Base-by-base conservation (phyloP, 2,888 invertebrate genomes). In the Onthophagus sagittarius region DNA sequence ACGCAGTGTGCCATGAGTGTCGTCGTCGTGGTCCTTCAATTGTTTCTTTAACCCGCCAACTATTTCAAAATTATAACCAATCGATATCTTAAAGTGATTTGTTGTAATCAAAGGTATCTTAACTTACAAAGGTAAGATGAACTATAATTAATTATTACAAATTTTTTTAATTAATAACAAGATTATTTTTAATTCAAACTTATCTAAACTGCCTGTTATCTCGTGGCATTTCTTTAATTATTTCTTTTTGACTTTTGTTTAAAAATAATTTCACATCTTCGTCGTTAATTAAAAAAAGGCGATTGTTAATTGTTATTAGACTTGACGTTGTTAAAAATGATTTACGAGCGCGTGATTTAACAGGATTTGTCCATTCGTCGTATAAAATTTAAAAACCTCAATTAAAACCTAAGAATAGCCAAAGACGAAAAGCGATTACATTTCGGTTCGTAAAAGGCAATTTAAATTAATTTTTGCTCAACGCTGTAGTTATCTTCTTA, bases 291-390 rank as follows among this genome's bases (percentile, higher is more conserved):
- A 53, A 53, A 53, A 53, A 11, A 53, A 53, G 23, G 23, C 31
- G 67, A 23, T 31, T 67, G 67, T 31, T 67, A 67, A 67, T 67
- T 67, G 67, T 67, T 67, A 67, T 67, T 67, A 15, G 13, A 32
- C 32, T 32, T 23, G 67, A 32, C 23, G 67, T 67, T 67, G 31
- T 67, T 67, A 67, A 67, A 67, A 67, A 9, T 67, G 67, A 67
- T 67, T 67, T 67, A 32, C 39, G 39, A 53, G 4, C 39, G 39
- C 39, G 39, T 53, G 39, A 53, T 53, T 53, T 53, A 53, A 53
- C 9, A 53, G 7, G 2, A 9, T 53, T 11, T 53, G 69, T 69
- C 11, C 14, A n/a, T 62, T 33, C 7, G 63, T 15, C n/a, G 67
- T 11, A 53, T 53, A 53, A 53, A 53, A 11, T 53, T 53, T 53